A percentile compares a stretch with the other conserved stretches of the same genome.
Conservation (phyloP, 1,140 invertebrate genomes). For the Kradibia gibbosae region DNA sequence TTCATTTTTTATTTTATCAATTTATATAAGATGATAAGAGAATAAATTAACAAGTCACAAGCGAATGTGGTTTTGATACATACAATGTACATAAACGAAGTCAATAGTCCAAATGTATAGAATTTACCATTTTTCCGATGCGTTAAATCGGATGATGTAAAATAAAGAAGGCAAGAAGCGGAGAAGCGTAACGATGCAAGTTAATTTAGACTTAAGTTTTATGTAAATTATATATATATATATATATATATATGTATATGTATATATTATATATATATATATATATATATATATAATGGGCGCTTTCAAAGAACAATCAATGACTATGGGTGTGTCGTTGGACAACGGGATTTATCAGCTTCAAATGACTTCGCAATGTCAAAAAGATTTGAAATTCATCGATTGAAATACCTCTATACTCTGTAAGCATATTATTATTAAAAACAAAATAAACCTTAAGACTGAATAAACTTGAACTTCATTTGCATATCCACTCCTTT, state of each 20-base stretch:
- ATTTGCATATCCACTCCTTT: slow-evolving; percentile 40
- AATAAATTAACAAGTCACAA: slow-evolving; percentile 1
- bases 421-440: slow-evolving; percentile 69
- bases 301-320: slow-evolving; percentile 46
- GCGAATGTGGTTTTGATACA: slow-evolving; percentile 42
- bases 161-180: slow-evolving; percentile 1
- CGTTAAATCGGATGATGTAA: slow-evolving; percentile 42
- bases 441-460: slow-evolving; percentile 70
- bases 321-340: slow-evolving; percentile 44
- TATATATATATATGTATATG: too few relatives aligned
- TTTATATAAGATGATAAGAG: slow-evolving; percentile 23
- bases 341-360: slow-evolving; percentile 19
- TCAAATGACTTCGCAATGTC: slow-evolving; percentile 54
- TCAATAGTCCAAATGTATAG: slow-evolving; percentile 44
- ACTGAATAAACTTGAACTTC: slow-evolving; percentile 57
- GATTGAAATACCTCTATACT: slow-evolving; percentile 69
- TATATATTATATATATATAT: too few relatives aligned
- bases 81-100: slow-evolving; percentile 45
- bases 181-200: slow-evolving; percentile 20
- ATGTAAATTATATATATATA: slow-evolving; percentile 42
- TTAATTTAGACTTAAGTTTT: slow-evolving; percentile 39
- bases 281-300: too few relatives aligned
- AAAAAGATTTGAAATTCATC: slow-evolving; percentile 64
- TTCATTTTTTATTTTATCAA: slow-evolving; percentile 21
- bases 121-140: slow-evolving; percentile 31